Conservation (phyloP, 37 sponge, comb jelly and placozoan genomes). For the Chondrosia reniformis region DNA sequence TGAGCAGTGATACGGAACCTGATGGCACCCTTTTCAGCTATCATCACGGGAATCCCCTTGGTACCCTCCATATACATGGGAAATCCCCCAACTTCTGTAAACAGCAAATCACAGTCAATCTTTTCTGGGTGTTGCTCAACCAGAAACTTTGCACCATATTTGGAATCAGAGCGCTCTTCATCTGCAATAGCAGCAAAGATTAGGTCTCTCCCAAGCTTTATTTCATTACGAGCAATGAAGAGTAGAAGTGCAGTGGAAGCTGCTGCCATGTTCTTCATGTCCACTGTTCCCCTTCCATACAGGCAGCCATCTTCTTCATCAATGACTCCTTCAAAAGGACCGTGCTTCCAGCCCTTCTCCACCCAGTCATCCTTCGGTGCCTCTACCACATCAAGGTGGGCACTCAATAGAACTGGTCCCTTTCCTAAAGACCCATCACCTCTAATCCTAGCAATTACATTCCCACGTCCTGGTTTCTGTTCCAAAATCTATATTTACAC, state of each 20-base stretch:
- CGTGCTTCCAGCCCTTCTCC: slow-evolving; percentile 75
- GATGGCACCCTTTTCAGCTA: slow-evolving; percentile 69
- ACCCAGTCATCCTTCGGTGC: slow-evolving; percentile 81
- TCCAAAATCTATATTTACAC: slow-evolving; percentile 46
- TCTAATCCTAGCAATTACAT: slow-evolving; percentile 69
- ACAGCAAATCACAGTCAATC: slow-evolving; percentile 68
- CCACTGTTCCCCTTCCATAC: slow-evolving; percentile 79
- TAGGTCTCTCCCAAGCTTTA: slow-evolving; percentile 63
- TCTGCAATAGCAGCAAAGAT: slow-evolving; percentile 80
- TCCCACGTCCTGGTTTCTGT: slow-evolving; percentile 67
- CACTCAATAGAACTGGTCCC: slow-evolving; percentile 61
- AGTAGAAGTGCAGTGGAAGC: slow-evolving; percentile 57
- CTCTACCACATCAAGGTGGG: slow-evolving; percentile 77
- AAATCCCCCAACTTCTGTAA: slow-evolving; percentile 79
- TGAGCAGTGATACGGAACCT: slow-evolving; percentile 49
- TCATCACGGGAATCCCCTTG: slow-evolving; percentile 54
- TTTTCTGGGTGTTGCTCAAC: slow-evolving; percentile 65
- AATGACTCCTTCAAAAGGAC: slow-evolving; percentile 69
- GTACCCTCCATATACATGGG: slow-evolving; percentile 31
- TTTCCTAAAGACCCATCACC: slow-evolving; percentile 58
- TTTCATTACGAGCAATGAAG: slow-evolving; percentile 48
- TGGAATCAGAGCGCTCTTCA: slow-evolving; percentile 59
- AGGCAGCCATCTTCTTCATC: slow-evolving; percentile 85
- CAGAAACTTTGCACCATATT: slow-evolving; percentile 64
- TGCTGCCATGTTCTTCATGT: slow-evolving; percentile 90